Conservation (phyloP, 23 tunicate genomes). For the Halocynthia aurantium region DNA sequence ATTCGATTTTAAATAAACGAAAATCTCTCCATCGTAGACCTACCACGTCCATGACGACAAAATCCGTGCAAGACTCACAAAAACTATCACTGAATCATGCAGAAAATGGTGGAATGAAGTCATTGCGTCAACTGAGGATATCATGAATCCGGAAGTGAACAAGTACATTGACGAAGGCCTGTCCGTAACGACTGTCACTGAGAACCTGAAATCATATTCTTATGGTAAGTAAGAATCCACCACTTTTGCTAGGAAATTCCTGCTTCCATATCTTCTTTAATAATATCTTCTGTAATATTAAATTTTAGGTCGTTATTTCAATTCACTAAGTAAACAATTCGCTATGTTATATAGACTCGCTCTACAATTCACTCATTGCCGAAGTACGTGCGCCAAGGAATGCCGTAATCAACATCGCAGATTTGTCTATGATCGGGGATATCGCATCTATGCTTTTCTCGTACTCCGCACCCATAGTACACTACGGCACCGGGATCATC, state of each 20-base stretch:
- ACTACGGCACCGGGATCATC: slow-evolving; percentile 1
- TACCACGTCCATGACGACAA: slow-evolving; percentile 8
- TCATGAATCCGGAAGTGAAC: no score
- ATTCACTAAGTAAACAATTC: no score
- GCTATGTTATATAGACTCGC: no score
- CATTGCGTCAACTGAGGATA: background rate
- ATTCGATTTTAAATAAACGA: background rate
- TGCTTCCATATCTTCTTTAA: background rate
- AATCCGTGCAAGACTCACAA: slow-evolving; percentile 3
- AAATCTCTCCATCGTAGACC: background rate
- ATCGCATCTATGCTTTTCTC: background rate
- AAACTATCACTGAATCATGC: slow-evolving; percentile 4
- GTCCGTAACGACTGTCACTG: no score
- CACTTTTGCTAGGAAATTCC: background rate
- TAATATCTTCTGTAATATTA: no score
- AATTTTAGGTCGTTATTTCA: no score
- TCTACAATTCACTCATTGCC: background rate
- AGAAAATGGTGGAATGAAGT: slow-evolving; percentile 1
- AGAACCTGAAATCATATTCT: no score
- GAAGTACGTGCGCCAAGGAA: background rate
- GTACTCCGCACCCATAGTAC: slow-evolving; percentile 4
- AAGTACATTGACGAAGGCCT: no score
- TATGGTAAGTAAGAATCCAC: no score
- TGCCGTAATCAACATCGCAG: background rate
- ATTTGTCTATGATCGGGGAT: background rate